Conservation (phyloP, 64 coral and sea anemone genomes). For the Cladopsammia gracilis region DNA sequence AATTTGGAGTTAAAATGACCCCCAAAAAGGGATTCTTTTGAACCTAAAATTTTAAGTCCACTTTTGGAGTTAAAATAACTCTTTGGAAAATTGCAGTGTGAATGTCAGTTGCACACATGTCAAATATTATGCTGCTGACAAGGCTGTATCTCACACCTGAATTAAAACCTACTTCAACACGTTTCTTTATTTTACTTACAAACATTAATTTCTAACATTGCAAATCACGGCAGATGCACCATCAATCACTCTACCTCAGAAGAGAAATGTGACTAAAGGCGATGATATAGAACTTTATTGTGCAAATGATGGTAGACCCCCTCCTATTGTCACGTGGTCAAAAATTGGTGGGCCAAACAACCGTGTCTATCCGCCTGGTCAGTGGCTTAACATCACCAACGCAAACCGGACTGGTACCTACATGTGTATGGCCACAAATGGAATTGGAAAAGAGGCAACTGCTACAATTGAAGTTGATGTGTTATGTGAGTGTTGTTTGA, state of each 20-base stretch:
- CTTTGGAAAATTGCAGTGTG: too few relatives aligned
- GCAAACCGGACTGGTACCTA: not conserved
- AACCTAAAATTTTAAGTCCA: too few relatives aligned
- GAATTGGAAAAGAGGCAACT: not conserved
- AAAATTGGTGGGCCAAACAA: not conserved
- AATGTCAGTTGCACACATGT: too few relatives aligned
- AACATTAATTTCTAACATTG: too few relatives aligned
- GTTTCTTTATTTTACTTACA: too few relatives aligned
- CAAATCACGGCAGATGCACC: constrained; percentile 3
- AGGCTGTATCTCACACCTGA: too few relatives aligned
- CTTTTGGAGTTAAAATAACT: too few relatives aligned
- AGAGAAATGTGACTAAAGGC: constrained; percentile 7
- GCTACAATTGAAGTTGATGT: not conserved
- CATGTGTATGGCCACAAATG: not conserved
- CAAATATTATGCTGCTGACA: too few relatives aligned
- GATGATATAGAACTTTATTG: not conserved
- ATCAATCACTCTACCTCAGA: not conserved
- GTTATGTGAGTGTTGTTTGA: not conserved
- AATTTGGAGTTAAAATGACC: too few relatives aligned
- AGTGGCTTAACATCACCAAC: not conserved
- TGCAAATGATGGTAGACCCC: not conserved
- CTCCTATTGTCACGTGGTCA: constrained; percentile 1
- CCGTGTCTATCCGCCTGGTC: not conserved
- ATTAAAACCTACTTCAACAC: too few relatives aligned
- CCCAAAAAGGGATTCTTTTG: too few relatives aligned